phyloP scores from a whole-genome alignment of 2,888 invertebrate species.

The Macropis europaea region DNA sequence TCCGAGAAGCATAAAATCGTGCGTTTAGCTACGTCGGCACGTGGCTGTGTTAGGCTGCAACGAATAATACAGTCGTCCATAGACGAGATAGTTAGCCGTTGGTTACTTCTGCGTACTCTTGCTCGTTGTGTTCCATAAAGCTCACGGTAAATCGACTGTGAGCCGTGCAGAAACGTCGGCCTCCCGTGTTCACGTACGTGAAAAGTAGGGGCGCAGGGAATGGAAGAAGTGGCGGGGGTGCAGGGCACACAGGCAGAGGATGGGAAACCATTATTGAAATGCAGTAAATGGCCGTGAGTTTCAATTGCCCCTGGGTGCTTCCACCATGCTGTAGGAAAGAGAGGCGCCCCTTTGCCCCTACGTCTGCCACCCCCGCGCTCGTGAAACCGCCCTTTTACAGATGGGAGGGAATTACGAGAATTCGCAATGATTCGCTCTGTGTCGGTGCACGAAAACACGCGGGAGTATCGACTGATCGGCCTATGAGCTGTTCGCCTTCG shows the following conservation, averaged over 20 bases:
- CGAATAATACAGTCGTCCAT: slow-evolving; percentile 60
- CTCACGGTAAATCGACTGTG: slow-evolving; percentile 66
- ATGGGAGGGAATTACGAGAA: slow-evolving; percentile 62
- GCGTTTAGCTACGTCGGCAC: slow-evolving; percentile 21
- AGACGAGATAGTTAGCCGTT: slow-evolving; percentile 63
- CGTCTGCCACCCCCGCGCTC: not conserved
- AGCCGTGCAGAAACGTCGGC: slow-evolving; percentile 29
- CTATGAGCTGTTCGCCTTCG: slow-evolving; percentile 26
- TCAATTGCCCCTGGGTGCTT: slow-evolving; percentile 67
- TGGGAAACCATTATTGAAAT: slow-evolving; percentile 69
- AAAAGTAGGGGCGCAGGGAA: slow-evolving; percentile 14
- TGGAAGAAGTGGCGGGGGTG: not conserved
- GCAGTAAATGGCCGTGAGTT: slow-evolving; percentile 70
- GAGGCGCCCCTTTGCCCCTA: slow-evolving; percentile 37
- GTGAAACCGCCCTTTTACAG: slow-evolving; percentile 39
- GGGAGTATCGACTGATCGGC: slow-evolving; percentile 38
- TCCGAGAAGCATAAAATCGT: slow-evolving; percentile 46
- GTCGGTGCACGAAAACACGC: slow-evolving; percentile 53
- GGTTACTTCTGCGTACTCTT: slow-evolving; percentile 57
- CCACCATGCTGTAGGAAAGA: slow-evolving; percentile 61
- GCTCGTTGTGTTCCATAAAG: slow-evolving; percentile 62
- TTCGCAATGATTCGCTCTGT: slow-evolving; percentile 60
- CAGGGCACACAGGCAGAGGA: slow-evolving; percentile 24
- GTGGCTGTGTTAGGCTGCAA: slow-evolving; percentile 29
- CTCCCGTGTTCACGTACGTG: slow-evolving; percentile 55